A percentile compares a stretch with the other conserved stretches of the same genome.
Evolutionary conservation across 2,888 invertebrate species (phyloP).

Genomic region (Morpho deidamia): DNA sequence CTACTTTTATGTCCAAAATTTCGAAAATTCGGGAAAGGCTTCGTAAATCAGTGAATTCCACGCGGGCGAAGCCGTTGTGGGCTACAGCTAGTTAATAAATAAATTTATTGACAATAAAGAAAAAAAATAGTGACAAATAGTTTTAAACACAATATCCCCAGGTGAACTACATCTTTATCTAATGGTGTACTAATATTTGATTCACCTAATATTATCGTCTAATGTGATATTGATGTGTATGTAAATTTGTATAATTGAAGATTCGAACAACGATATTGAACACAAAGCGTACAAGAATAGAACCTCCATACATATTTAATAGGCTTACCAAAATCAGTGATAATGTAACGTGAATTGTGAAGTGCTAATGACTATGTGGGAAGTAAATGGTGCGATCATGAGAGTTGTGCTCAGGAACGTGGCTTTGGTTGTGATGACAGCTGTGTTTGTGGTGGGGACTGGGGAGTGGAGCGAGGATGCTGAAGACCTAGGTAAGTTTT

Average conservation of each 20-base stretch:
- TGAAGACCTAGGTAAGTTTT: conserved; percentile 63
- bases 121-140: too few species aligned
- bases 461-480: conserved; percentile 74
- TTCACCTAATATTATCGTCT: neutral
- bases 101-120: too few species aligned
- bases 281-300: conserved; percentile 5
- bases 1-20: too few species aligned
- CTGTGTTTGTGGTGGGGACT: conserved; percentile 49
- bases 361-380: conserved; percentile 14
- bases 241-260: conserved; percentile 5
- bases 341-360: conserved; percentile 12
- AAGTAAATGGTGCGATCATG: conserved; percentile 27
- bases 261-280: conserved; percentile 8
- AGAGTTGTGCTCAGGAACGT: conserved; percentile 40
- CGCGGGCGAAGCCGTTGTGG: too few species aligned
- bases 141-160: too few species aligned
- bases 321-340: conserved; percentile 1
- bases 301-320: conserved; percentile 1
- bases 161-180: too few species aligned
- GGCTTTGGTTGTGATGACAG: conserved; percentile 43
- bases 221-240: neutral
- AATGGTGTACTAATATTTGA: neutral
- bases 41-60: too few species aligned
- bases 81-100: too few species aligned
- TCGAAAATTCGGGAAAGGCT: too few species aligned